Evolutionary conservation across 30 jellyfish, hydroid and myxozoan genomes (phyloP), one percentile per base, ranked within the genome.

Genomic region (Mastigias papua): DNA sequence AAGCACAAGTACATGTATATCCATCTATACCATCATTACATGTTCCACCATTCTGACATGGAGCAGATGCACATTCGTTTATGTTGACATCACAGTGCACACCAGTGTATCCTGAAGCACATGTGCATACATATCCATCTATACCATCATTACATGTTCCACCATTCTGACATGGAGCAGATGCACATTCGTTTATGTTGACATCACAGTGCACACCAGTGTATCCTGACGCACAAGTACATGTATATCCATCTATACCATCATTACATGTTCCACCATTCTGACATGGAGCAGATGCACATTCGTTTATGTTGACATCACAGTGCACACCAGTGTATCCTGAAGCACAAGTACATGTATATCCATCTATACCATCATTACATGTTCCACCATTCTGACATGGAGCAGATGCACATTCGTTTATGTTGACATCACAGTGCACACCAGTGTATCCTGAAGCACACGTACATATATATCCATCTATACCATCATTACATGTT

Each of bases 201-300:
- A 82, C 69, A 78, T 8, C 34, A 69, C 97, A 89, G 19, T 46
- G 48, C 48, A 70, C 79, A 1, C 97, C 97, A 15, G 81, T 74
- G 68, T 71, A 89, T 28, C 97, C 97, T 16, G 97, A 87, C 65
- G 19, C 15, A 69, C 97, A 89, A n/a, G 69, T 74, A 61, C 97
- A 89, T 23, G 76, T 26, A 50, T 51, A 78, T 81, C 64, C 90
- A 31, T 54, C 54, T 19, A 76, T 31, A 34, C 49, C 65, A 66
- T 89, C 97, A 31, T 71, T 65, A 78, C 97, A 89, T 34, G 19
- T 16, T 3, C 82, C 91, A 5, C 86, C 88, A 35, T 89, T 89
- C n/a, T 28, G 48, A 81, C 97, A 89, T 1, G 97, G 97, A 23
- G 66, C 66, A 70, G 90, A 63, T 28, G 60, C 58, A 79, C 97